Evolutionary conservation across 2,797 vertebrate genomes (phyloP).

Genomic region (Falco berigora): DNA sequence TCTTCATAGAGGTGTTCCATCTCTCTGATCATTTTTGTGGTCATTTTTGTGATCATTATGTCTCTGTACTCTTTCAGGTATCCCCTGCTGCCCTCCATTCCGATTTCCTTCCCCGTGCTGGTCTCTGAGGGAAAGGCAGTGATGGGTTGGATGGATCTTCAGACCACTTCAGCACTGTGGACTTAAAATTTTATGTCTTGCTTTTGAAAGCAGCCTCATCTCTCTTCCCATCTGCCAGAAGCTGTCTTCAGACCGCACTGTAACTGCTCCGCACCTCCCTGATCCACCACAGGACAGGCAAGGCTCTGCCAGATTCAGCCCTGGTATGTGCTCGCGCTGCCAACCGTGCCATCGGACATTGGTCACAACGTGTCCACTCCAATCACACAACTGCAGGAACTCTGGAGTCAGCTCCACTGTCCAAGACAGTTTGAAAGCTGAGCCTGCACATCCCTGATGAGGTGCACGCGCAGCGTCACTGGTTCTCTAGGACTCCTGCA

Average conservation of each 20-base stretch:
- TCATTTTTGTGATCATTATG: background rate
- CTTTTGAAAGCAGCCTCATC: background rate
- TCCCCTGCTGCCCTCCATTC: background rate
- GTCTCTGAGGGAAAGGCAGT: background rate
- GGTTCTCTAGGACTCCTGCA: background rate
- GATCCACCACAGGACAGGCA: background rate
- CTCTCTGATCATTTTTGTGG: background rate
- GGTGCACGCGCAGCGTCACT: background rate
- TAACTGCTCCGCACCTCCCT: background rate
- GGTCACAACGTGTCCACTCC: background rate
- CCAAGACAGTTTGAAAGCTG: background rate
- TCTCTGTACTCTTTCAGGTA: background rate
- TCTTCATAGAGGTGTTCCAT: background rate
- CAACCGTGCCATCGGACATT: rapidly evolving
- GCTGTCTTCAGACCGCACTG: background rate
- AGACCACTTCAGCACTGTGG: background rate
- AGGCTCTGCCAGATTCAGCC: background rate
- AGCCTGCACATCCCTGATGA: background rate
- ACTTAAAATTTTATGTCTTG: background rate
- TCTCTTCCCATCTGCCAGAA: background rate
- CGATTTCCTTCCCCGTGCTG: background rate
- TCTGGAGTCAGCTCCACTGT: too few species aligned
- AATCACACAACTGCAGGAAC: background rate
- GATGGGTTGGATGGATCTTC: background rate
- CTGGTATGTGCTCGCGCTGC: background rate